These are phyloP conservation scores for Arenicola marina DNA, from an alignment of 2,888 invertebrate genomes.

Conservation along the genomic window DNA sequence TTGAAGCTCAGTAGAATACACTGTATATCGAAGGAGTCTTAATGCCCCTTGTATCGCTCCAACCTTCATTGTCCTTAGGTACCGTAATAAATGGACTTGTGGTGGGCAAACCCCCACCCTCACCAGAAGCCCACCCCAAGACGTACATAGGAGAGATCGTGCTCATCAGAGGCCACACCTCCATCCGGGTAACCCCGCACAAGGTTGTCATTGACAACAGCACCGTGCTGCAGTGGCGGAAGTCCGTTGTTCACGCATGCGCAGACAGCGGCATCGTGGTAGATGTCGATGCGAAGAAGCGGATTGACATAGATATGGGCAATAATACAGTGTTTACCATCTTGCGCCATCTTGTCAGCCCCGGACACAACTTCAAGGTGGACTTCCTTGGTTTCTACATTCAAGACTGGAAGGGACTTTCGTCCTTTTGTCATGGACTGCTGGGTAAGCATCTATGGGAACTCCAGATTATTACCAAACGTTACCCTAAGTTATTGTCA, in stretches of 20 bases:
- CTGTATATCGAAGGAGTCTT: too few species aligned
- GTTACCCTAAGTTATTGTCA: too few species aligned
- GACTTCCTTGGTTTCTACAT: constrained; percentile 31
- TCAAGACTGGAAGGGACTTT: constrained; percentile 13
- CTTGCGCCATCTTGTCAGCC: constrained; percentile 18
- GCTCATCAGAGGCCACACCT: neutral
- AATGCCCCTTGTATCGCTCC: neutral
- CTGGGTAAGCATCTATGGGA: constrained; percentile 26
- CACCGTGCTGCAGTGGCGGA: constrained; percentile 9
- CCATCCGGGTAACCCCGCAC: constrained; percentile 13
- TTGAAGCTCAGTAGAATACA: too few species aligned
- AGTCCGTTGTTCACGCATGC: neutral
- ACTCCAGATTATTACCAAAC: too few species aligned
- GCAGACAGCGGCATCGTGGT: neutral
- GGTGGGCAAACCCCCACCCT: constrained; percentile 3
- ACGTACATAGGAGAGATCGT: constrained; percentile 21
- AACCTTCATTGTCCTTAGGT: neutral
- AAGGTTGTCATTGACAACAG: constrained; percentile 4
- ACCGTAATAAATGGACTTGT: constrained; percentile 22
- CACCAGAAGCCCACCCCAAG: neutral
- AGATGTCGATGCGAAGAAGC: neutral
- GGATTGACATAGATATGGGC: neutral
- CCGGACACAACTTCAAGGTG: constrained; percentile 10
- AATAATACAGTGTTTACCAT: constrained; percentile 11
- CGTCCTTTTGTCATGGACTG: constrained; percentile 21